A percentile compares a stretch with the other conserved stretches of the same genome.
Evolutionary conservation across 2,888 invertebrate genomes (phyloP).

Genomic region (Lymantria dispar): DNA sequence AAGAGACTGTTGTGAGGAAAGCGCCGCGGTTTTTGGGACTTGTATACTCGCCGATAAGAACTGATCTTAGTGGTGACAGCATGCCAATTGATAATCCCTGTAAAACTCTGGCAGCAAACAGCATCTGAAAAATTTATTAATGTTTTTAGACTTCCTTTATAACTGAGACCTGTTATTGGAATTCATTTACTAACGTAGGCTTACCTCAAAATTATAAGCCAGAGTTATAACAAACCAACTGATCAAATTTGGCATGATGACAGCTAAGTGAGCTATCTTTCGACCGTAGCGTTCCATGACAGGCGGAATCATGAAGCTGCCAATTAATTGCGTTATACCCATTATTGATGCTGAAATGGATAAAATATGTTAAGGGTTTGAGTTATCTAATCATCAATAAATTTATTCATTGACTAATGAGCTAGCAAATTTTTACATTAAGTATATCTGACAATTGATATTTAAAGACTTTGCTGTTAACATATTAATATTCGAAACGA

Average conservation of each 20-base stretch:
- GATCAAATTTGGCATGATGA: slow-evolving; percentile 63
- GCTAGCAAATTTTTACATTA: not conserved
- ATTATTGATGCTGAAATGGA: slow-evolving; percentile 32
- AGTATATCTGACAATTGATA: not conserved
- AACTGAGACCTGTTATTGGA: not conserved
- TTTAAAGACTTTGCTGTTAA: no score
- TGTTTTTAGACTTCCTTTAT: not conserved
- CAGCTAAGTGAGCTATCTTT: slow-evolving; percentile 60
- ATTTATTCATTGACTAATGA: not conserved
- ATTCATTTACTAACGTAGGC: not conserved
- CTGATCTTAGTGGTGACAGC: slow-evolving; percentile 62
- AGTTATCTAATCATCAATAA: not conserved
- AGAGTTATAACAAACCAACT: slow-evolving; percentile 75
- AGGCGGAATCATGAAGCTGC: slow-evolving; percentile 42
- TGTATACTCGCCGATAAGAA: slow-evolving; percentile 78
- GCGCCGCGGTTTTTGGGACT: slow-evolving; percentile 83
- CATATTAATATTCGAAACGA: no score
- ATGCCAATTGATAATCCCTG: slow-evolving; percentile 75
- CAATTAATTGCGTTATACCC: slow-evolving; percentile 38
- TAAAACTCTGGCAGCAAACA: slow-evolving; percentile 33
- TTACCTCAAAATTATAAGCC: slow-evolving; percentile 50
- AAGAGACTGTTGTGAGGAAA: slow-evolving; percentile 79
- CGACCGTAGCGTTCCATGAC: slow-evolving; percentile 76
- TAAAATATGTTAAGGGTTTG: not conserved
- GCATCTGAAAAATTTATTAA: slow-evolving; percentile 15